A percentile compares a stretch with the other conserved stretches of the same genome.
phyloP scores from a whole-genome alignment of 2,797 vertebrate species.

The Tympanoctomys barrerae region DNA sequence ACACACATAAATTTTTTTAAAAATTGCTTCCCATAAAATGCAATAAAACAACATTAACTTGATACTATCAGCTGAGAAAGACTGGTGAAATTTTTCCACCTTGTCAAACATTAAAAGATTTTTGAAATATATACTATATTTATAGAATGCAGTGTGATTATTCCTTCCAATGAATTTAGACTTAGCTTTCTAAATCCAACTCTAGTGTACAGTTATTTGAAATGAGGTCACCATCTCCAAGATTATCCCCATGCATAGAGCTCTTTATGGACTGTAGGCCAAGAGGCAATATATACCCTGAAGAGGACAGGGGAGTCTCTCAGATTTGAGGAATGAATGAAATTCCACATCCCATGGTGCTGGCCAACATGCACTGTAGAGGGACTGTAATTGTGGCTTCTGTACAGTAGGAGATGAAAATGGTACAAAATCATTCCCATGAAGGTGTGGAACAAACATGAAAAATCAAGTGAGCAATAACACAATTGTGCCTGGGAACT shows the following conservation, averaged over 20 bases:
- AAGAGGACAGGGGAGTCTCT: neutral
- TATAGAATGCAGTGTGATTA: neutral
- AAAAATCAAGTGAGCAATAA: too few relatives aligned
- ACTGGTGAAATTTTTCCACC: neutral
- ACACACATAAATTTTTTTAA: too few relatives aligned
- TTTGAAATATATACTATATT: neutral
- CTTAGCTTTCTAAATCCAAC: neutral
- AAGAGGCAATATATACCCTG: neutral
- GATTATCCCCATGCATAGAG: neutral
- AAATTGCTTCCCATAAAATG: too few relatives aligned
- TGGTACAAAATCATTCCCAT: neutral
- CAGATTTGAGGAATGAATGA: neutral
- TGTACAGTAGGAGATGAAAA: neutral
- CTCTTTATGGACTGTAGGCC: neutral
- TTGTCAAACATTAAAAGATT: neutral
- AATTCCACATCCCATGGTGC: rapidly evolving
- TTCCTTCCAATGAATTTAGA: neutral
- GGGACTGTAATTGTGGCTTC: neutral
- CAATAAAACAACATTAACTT: neutral
- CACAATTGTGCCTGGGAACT: too few relatives aligned
- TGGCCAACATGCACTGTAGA: neutral
- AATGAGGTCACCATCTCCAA: neutral
- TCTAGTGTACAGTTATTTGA: neutral
- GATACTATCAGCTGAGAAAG: neutral
- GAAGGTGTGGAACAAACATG: neutral